Percentiles rank a stretch among this genome's conserved stretches.
Conservation (phyloP, 2,797 vertebrate species). For the Decapterus maruadsi region DNA sequence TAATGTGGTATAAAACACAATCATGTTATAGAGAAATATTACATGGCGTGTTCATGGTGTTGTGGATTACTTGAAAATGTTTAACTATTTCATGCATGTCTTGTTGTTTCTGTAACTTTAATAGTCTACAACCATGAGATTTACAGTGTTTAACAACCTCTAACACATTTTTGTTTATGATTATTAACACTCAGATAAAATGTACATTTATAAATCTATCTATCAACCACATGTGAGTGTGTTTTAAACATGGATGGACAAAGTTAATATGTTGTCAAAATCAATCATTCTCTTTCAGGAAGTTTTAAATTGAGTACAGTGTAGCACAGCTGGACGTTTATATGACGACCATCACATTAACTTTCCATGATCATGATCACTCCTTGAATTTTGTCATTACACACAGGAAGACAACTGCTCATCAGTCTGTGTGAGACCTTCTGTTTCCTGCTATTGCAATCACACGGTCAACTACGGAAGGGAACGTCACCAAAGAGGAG, state of each 20-base stretch:
- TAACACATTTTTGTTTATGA: background rate
- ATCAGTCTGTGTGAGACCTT: background rate
- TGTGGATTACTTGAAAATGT: no score
- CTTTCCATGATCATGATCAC: background rate
- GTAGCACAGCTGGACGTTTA: background rate
- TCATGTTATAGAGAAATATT: no score
- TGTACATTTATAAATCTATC: no score
- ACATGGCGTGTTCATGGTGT: no score
- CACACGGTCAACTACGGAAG: background rate
- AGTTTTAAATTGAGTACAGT: conserved; percentile 10
- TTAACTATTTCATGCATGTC: no score
- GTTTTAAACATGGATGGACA: background rate
- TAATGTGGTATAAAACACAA: no score
- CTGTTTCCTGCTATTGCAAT: conserved; percentile 6
- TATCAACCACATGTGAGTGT: background rate
- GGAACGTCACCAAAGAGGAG: conserved; percentile 17
- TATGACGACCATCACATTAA: conserved; percentile 14
- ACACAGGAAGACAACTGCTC: conserved; percentile 34
- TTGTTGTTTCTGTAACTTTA: background rate
- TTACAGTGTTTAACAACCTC: background rate
- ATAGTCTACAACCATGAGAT: no score
- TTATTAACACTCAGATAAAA: background rate
- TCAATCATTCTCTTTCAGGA: conserved; percentile 16
- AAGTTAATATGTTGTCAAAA: background rate
- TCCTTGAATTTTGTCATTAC: conserved; percentile 15